phyloP scores from a whole-genome alignment of 2,888 invertebrate genomes.

The Drosophila rellima region DNA sequence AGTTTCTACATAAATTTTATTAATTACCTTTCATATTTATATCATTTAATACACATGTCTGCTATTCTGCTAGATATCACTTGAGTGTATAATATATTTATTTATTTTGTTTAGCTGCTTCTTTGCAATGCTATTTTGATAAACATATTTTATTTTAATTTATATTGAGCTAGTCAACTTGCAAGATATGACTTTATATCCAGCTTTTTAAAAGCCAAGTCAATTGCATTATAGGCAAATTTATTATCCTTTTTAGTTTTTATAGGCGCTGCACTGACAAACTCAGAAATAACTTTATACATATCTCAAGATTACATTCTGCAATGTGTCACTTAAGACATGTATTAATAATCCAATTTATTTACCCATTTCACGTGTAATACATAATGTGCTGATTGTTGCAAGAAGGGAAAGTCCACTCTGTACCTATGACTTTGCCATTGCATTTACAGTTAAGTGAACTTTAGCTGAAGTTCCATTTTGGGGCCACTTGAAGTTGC shows the following conservation, averaged over 20 bases:
- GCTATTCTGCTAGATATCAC: neutral
- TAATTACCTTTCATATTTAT: slow-evolving; percentile 17
- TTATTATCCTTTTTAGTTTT: no score
- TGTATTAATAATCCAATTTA: neutral
- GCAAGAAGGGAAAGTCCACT: slow-evolving; percentile 1
- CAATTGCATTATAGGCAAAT: no score
- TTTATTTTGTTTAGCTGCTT: neutral
- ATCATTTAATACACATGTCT: neutral
- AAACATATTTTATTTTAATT: neutral
- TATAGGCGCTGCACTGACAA: no score
- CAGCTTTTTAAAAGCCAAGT: no score
- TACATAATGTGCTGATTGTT: slow-evolving; percentile 7
- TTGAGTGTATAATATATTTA: neutral
- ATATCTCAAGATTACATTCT: no score
- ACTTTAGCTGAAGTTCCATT: slow-evolving; percentile 30
- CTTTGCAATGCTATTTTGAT: neutral
- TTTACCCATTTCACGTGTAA: neutral
- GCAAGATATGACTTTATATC: no score
- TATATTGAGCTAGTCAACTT: no score
- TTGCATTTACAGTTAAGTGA: slow-evolving; percentile 57
- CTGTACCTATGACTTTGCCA: slow-evolving; percentile 11
- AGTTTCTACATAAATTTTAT: slow-evolving; percentile 22
- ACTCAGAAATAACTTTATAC: no score
- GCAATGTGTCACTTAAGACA: no score
- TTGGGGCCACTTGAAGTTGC: slow-evolving; percentile 19